Percentiles rank a stretch among this genome's conserved stretches.
These are phyloP conservation scores for Pyrgilauda ruficollis DNA, from an alignment of 2,113 vertebrate species.

Conservation along the genomic window DNA sequence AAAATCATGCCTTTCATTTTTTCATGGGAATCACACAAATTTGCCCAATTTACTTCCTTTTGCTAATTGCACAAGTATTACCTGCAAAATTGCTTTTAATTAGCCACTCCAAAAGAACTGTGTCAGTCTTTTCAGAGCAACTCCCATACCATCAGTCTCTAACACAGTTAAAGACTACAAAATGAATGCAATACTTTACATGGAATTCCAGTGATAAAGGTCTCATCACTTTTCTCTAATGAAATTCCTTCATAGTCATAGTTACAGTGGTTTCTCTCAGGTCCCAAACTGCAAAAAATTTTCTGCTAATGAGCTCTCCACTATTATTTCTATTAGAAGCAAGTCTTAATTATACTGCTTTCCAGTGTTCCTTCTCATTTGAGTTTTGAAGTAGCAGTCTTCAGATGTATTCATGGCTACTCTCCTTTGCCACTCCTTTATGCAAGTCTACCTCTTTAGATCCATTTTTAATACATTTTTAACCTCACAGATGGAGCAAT, in stretches of 20 bases:
- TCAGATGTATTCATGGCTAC: not conserved
- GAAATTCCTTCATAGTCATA: not conserved
- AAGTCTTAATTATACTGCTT: not conserved
- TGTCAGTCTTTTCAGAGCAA: not conserved
- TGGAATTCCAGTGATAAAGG: not conserved
- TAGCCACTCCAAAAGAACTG: not conserved
- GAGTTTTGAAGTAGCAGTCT: not conserved
- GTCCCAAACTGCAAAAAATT: not conserved
- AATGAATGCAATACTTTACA: not conserved
- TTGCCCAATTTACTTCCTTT: not conserved
- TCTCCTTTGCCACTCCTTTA: not conserved
- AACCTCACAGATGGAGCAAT: not conserved
- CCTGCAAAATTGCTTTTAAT: not conserved
- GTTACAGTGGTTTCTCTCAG: not conserved
- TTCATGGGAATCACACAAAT: not conserved
- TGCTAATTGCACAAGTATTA: not conserved
- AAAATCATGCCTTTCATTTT: not conserved
- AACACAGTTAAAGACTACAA: not conserved
- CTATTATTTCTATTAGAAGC: not conserved
- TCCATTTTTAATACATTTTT: not conserved
- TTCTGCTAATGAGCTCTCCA: not conserved
- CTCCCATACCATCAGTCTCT: not conserved
- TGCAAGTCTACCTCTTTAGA: not conserved
- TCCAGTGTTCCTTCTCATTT: not conserved
- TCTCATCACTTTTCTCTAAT: not conserved